Evolutionary conservation across 2,113 vertebrate species (phyloP).

Genomic region (Oryctolagus cuniculus): DNA sequence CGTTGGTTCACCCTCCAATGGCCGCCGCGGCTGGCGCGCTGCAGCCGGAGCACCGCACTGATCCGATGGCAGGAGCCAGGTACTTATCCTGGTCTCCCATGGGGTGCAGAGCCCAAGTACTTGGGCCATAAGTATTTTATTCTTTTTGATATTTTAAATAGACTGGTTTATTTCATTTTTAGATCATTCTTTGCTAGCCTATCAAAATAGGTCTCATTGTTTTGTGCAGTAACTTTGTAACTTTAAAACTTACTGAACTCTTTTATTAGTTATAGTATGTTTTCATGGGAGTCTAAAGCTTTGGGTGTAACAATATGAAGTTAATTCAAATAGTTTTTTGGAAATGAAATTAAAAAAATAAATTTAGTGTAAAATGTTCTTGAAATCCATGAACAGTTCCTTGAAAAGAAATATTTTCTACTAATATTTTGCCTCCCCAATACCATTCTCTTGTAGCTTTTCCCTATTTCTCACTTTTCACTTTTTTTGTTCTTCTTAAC

Average conservation of each 20-base stretch:
- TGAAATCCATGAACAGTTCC: too few species aligned
- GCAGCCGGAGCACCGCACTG: too few species aligned
- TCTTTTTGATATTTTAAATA: not conserved
- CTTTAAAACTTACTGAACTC: not conserved
- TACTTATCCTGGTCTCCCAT: too few species aligned
- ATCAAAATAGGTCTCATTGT: not conserved
- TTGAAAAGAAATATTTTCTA: too few species aligned
- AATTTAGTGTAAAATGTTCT: too few species aligned
- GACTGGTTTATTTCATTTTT: conserved; percentile 2
- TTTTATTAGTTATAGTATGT: not conserved
- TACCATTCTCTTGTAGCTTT: not conserved
- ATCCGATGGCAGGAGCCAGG: too few species aligned
- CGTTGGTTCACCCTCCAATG: too few species aligned
- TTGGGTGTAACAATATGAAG: not conserved
- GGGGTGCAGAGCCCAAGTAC: too few species aligned
- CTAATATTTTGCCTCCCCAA: not conserved
- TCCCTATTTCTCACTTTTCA: not conserved
- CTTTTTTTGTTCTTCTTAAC: too few species aligned
- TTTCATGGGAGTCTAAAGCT: not conserved
- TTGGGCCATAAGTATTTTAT: conserved; percentile 24
- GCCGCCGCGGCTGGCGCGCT: too few species aligned
- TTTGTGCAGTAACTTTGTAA: not conserved
- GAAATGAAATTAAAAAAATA: too few species aligned
- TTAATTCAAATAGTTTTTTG: too few species aligned
- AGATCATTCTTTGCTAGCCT: not conserved